Evolutionary conservation across 2,113 vertebrate species (phyloP), one percentile per base, ranked within the genome.

Genomic region (Calyptommatus sinebrachiatus): DNA sequence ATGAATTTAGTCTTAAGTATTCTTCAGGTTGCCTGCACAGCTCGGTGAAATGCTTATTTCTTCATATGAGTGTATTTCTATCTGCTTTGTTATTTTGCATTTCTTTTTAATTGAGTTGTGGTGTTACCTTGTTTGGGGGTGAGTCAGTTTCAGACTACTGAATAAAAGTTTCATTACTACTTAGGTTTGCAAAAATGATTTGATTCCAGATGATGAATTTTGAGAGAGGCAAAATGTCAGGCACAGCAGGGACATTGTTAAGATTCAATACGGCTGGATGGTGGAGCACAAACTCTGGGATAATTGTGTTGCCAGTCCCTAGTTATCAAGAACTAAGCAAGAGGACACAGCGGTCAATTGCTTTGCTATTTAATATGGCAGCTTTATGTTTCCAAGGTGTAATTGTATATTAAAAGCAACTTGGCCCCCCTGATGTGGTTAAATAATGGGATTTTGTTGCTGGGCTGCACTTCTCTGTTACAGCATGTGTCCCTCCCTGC

Each of bases 201-300:
- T 80, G 60, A 69, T 89, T 88, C 82, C 71, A 77, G 73, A 82
- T 50, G 83, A 84, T 85, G 86, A 86, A 89, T 92, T 90, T 87
- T 89, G 90, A 89, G 86, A 78, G 86, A 45, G 83, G 74, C 14
- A 83, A 92, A 92, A 91, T 91, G 89, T 89, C 88, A 91, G 89
- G 11, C 76, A 31, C 86, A 88, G 90, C 89, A 88, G 89, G 89
- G 73, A 83, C 60, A 79, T 45, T 77, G 78, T 89, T 73, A 67
- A 86, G 88, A 78, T n/a, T 61, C 6, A 50, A 63, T 78, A 29
- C 73, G 82, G 83, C 86, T 14, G 18, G 88, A 81, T 88, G 83
- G 82, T 76, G 65, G 75, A 46, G 62, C 86, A 66, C 74, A 66
- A 0, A 0, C 78, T 82, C 0, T 0, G 76, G 74, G 78, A 83